Percentiles rank a stretch among this genome's conserved stretches.
Evolutionary conservation across 2,888 invertebrate genomes (phyloP).

Genomic region (Drosophila neonasuta): DNA sequence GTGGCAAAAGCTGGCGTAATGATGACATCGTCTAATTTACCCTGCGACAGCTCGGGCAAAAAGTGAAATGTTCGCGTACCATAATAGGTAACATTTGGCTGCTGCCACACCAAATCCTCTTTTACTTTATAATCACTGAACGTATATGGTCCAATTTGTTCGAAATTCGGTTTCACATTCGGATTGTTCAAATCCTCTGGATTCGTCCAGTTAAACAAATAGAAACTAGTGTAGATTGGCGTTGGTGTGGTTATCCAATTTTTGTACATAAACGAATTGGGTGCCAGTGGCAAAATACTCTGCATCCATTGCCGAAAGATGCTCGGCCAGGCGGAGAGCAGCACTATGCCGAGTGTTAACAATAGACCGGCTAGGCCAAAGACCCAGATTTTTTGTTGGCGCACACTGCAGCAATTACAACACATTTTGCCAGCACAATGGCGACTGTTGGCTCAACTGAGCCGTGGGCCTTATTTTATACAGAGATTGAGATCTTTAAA

Average conservation of each 20-base stretch:
- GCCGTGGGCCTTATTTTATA: slow-evolving; percentile 14
- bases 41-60: slow-evolving; percentile 86
- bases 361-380: slow-evolving; percentile 67
- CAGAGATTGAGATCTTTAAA: not conserved
- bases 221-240: slow-evolving; percentile 89
- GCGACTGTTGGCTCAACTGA: slow-evolving; percentile 27
- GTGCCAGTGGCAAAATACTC: slow-evolving; percentile 83
- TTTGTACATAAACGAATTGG: slow-evolving; percentile 85
- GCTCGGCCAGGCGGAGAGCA: slow-evolving; percentile 75
- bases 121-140: slow-evolving; percentile 82
- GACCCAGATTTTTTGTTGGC: slow-evolving; percentile 76
- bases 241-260: slow-evolving; percentile 91
- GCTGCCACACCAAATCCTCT: slow-evolving; percentile 85
- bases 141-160: slow-evolving; percentile 85
- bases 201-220: slow-evolving; percentile 91
- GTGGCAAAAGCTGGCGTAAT: slow-evolving; percentile 89
- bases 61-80: slow-evolving; percentile 89
- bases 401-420: slow-evolving; percentile 75
- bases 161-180: slow-evolving; percentile 84
- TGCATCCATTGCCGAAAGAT: slow-evolving; percentile 56
- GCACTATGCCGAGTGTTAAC: slow-evolving; percentile 62
- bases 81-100: slow-evolving; percentile 87
- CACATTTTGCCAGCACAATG: slow-evolving; percentile 64
- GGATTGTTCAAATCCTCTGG: slow-evolving; percentile 83
- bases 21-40: slow-evolving; percentile 86